These are phyloP conservation scores for Etheostoma nigrum DNA, from an alignment of 2,797 vertebrate genomes.

Conservation along the genomic window DNA sequence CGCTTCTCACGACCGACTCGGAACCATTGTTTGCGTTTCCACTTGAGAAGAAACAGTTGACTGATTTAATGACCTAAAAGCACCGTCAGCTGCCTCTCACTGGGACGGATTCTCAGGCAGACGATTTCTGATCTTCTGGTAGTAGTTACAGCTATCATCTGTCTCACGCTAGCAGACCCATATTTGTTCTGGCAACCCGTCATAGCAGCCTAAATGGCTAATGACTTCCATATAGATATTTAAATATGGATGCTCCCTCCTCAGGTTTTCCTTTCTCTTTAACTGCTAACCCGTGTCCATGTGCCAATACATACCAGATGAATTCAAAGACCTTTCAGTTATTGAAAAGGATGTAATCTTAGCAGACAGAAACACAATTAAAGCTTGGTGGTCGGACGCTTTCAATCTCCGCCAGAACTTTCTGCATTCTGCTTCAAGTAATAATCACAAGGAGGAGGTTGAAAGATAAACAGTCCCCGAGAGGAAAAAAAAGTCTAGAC, in stretches of 20 bases:
- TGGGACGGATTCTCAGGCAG: too few relatives aligned
- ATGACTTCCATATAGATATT: constrained; percentile 64
- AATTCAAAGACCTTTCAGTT: constrained; percentile 36
- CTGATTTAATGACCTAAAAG: constrained; percentile 51
- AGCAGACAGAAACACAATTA: constrained; percentile 50
- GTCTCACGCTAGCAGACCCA: constrained; percentile 35
- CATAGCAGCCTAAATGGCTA: constrained; percentile 5
- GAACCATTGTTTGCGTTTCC: constrained; percentile 43
- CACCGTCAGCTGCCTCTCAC: constrained; percentile 35
- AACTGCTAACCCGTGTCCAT: constrained; percentile 44
- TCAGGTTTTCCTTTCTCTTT: constrained; percentile 41
- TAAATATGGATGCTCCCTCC: constrained; percentile 42
- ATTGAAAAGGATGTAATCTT: constrained; percentile 52
- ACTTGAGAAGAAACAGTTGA: constrained; percentile 49
- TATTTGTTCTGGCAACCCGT: constrained; percentile 59
- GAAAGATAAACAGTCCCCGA: constrained; percentile 58
- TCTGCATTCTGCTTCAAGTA: constrained; percentile 41
- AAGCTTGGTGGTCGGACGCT: constrained; percentile 51
- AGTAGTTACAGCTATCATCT: constrained; percentile 42
- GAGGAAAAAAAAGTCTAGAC: constrained; percentile 33
- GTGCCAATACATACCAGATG: constrained; percentile 72
- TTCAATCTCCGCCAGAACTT: constrained; percentile 46
- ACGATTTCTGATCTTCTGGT: constrained; percentile 38
- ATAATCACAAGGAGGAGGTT: constrained; percentile 32
- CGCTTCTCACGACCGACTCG: constrained; percentile 30